Conservation (phyloP, 2,888 invertebrate species). For the Lomographa bimaculata region DNA sequence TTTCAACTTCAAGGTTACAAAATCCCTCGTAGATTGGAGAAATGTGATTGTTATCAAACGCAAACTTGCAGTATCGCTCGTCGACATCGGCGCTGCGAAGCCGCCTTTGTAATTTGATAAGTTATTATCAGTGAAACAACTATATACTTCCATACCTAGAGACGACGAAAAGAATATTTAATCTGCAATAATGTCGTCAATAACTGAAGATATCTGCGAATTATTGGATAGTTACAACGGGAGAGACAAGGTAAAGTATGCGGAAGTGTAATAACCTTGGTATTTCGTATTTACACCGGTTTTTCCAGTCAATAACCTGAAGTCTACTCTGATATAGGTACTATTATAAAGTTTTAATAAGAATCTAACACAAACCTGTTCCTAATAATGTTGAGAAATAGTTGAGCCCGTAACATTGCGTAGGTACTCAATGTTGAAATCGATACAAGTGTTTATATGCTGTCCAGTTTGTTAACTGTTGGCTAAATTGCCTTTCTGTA, state of each 20-base stretch:
- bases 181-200: conserved; percentile 56
- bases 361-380: not conserved
- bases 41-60: conserved; percentile 63
- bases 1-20: conserved; percentile 50
- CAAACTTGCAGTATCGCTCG: conserved; percentile 49
- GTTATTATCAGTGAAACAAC: conserved; percentile 41
- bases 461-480: no score
- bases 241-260: conserved; percentile 89
- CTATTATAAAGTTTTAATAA: no score
- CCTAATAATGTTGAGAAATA: not conserved
- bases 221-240: conserved; percentile 92
- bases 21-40: conserved; percentile 51
- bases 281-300: conserved; percentile 46
- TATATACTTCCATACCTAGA: conserved; percentile 7
- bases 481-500: no score
- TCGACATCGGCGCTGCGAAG: conserved; percentile 20
- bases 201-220: conserved; percentile 85
- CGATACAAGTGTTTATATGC: no score
- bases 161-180: conserved; percentile 20
- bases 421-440: conserved; percentile 1
- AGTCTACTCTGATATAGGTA: no score
- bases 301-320: conserved; percentile 46
- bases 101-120: conserved; percentile 30
- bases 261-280: conserved; percentile 59
- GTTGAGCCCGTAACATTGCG: conserved; percentile 1